Evolutionary conservation across 2,888 invertebrate species (phyloP), one percentile per base, ranked within the genome.

Genomic region (Congeria kusceri): DNA sequence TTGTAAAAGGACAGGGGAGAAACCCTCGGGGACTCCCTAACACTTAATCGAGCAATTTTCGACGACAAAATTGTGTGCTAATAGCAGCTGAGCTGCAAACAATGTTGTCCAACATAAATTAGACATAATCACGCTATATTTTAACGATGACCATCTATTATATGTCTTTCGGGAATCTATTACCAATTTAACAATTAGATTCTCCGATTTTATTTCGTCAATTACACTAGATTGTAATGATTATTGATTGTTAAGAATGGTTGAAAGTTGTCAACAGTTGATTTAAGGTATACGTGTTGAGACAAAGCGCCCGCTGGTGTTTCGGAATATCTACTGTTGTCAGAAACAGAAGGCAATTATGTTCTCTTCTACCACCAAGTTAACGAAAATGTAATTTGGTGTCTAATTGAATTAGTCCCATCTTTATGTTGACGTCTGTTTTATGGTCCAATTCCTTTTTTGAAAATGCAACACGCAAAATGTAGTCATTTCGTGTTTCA

Each of bases 51-150:
- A 53, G 44, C 59, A 64, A 76, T 76, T 76, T 75, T 39, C 49
- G 53, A 76, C 76, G 65, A 69, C 46, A 65, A 64, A 18, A 39
- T 28, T 27, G 62, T 65, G 53, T 46, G 29, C 25, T 65, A 70
- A 76, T 65, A 61, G 64, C 70, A 59, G 5, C 4, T 56, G 49
- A 47, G 23, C 47, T 20, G n/a, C 27, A 44, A 61, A 76, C 76
- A 65, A 76, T 70, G 28, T 53, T 32, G 76, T 63, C 47, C 47
- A 28, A 39, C 46, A 58, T 28, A 76, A 76, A 76, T 76, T 76
- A 49, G 56, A 32, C 53, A 44, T 47, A 53, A 58, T 32, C 69
- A 76, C 70, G 70, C 58, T 15, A 70, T 46, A 11, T 18, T 53
- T 53, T 4, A 53, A 23, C 25, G 53, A 53, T 53, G 25, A 9